These are phyloP conservation scores for Eumerus sabulonum DNA, from an alignment of 2,888 invertebrate genomes.

Conservation along the genomic window DNA sequence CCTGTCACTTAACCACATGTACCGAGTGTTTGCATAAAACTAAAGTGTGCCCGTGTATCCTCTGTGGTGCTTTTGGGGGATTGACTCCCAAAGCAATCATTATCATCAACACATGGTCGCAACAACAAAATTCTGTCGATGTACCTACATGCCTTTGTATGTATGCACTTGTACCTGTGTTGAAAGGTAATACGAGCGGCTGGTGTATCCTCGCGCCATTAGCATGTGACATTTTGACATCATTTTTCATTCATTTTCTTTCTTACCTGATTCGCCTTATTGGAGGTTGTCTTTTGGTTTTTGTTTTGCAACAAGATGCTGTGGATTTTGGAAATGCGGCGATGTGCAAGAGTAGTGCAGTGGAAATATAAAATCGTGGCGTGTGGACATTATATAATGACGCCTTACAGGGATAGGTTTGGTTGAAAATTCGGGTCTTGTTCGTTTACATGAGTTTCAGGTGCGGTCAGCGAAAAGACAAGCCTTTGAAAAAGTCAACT, in stretches of 20 bases:
- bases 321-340: conserved; percentile 21
- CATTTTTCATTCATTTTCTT: conserved; percentile 46
- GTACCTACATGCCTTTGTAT: no score
- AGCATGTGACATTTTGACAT: conserved; percentile 66
- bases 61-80: conserved; percentile 6
- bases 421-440: conserved; percentile 39
- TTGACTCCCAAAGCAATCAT: conserved; percentile 28
- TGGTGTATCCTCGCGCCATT: conserved; percentile 53
- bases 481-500: no score
- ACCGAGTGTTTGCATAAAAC: background rate
- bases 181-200: conserved; percentile 7
- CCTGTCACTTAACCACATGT: conserved; percentile 20
- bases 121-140: conserved; percentile 31
- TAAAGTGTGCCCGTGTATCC: conserved; percentile 13
- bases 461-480: conserved; percentile 31
- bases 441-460: conserved; percentile 47
- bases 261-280: conserved; percentile 3
- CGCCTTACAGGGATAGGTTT: conserved; percentile 18
- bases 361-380: conserved; percentile 8
- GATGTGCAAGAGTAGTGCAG: conserved; percentile 3
- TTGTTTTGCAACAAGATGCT: conserved; percentile 46
- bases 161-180: conserved; percentile 3
- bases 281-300: conserved; percentile 13
- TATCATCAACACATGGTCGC: conserved; percentile 45
- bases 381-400: conserved; percentile 6